A percentile compares a stretch with the other conserved stretches of the same genome.
Conservation (phyloP, 2,113 vertebrate species). For the Petrocephalus zakoni region DNA sequence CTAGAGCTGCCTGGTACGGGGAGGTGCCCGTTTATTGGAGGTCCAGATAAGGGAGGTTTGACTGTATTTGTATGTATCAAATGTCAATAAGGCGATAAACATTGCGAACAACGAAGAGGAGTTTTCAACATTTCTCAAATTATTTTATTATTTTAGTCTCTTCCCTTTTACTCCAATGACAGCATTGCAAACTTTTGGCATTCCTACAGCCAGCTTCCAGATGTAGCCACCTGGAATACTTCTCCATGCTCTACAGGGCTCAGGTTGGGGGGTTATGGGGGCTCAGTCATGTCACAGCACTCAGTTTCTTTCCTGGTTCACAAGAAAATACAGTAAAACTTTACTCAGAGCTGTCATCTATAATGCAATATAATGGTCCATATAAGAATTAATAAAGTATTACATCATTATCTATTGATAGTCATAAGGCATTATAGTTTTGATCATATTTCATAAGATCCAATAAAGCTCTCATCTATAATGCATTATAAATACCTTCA, state of each 20-base stretch:
- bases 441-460: neutral
- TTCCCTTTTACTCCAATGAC: neutral
- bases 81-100: too few species aligned
- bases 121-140: neutral
- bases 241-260: neutral
- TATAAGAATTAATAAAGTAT: neutral
- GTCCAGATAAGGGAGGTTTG: too few species aligned
- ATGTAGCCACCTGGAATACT: neutral
- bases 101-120: neutral
- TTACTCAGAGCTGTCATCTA: neutral
- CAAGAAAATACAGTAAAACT: neutral
- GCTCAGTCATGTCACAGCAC: neutral
- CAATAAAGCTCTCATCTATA: neutral
- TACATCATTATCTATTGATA: neutral
- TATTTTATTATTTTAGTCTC: neutral
- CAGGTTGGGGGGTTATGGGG: neutral
- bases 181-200: neutral
- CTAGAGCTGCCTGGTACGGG: too few species aligned
- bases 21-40: too few species aligned
- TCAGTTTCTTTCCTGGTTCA: neutral
- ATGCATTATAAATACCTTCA: neutral
- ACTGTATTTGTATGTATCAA: too few species aligned
- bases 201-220: neutral
- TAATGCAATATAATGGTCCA: neutral
- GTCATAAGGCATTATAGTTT: neutral